Base-by-base conservation (phyloP, 2,797 vertebrate species). In the Typhlichthys subterraneus region DNA sequence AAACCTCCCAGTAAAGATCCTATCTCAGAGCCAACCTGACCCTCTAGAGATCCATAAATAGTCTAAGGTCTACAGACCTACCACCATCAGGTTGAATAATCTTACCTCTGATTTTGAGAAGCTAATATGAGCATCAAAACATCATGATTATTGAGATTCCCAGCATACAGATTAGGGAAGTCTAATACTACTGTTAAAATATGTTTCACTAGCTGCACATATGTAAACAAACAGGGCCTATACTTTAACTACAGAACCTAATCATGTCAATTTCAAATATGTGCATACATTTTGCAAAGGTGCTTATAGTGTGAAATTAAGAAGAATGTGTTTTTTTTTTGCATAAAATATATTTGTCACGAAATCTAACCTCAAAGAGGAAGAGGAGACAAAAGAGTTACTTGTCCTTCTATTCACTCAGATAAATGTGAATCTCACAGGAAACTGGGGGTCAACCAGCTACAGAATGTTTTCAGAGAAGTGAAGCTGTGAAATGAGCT, bases 391-490 rank as follows among this genome's bases (percentile, higher is more conserved):
- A 85, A 83, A 77, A 85, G 78, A 72, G 65, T 75, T 70, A 75
- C 71, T 86, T 79, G 70, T 88, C 86, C 80, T 84, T 69, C 77
- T 73, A 57, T 59, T 69, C 69, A 71, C 59, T 60, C 65, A 50
- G 45, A 66, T 63, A 72, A 76, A 77, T 79, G 82, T 86, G 77
- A 86, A 88, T 84, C 85, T 82, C 77, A 88, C 90, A 92, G 91
- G 91, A 93, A 93, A 85, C 85, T 74, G 74, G 75, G 82, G 87
- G 90, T 91, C 88, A 90, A 87, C 82, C 82, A 75, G 77, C 60
- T 71, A 79, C 78, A 77, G 84, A 72, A 63, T 82, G 79, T 67
- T 87, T 86, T 80, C 85, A 76, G 67, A 87, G 80, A 89, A 85
- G 81, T 86, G 65, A 80, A 87, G 78, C 79, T 76, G 70, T 84